These are phyloP conservation scores for Ophraella communa DNA, from an alignment of 2,888 invertebrate genomes.

Conservation along the genomic window DNA sequence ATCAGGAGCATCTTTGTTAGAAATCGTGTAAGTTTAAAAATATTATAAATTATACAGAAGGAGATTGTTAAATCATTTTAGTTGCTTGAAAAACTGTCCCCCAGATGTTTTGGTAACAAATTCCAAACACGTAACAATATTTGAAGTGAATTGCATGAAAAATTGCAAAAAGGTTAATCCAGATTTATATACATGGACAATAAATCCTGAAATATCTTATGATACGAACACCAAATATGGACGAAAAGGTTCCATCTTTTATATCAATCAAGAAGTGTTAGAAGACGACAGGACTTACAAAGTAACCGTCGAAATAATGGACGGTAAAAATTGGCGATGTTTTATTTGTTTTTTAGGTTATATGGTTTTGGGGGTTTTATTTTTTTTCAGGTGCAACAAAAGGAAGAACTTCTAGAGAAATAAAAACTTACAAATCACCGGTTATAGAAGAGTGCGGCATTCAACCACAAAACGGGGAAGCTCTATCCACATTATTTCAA, in stretches of 20 bases:
- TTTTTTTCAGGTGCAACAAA: slow-evolving; percentile 1
- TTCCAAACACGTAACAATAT: slow-evolving; percentile 8
- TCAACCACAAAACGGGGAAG: slow-evolving; percentile 19
- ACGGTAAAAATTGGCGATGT: slow-evolving; percentile 11
- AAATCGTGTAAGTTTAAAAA: slow-evolving; percentile 15
- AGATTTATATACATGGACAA: slow-evolving; percentile 20
- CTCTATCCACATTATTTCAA: slow-evolving; percentile 27
- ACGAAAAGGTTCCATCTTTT: slow-evolving; percentile 9
- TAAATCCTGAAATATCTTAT: slow-evolving; percentile 18
- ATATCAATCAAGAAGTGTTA: slow-evolving; percentile 14
- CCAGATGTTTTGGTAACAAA: slow-evolving; percentile 25
- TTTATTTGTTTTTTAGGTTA: too few species aligned
- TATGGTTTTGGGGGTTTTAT: background rate
- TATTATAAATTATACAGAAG: too few species aligned
- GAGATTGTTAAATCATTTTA: background rate
- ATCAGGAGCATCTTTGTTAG: background rate
- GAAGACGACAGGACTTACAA: slow-evolving; percentile 7
- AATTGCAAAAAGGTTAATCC: slow-evolving; percentile 11
- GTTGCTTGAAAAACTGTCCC: slow-evolving; percentile 30
- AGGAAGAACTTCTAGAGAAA: slow-evolving; percentile 12
- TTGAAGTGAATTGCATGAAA: slow-evolving; percentile 20
- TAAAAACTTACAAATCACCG: slow-evolving; percentile 20
- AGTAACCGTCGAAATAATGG: slow-evolving; percentile 10
- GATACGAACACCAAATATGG: slow-evolving; percentile 9
- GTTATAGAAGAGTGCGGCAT: slow-evolving; percentile 17